A percentile compares a stretch with the other conserved stretches of the same genome.
phyloP scores from a whole-genome alignment of 2,797 vertebrate genomes.

The Acrossocheilus wenchowensis region DNA sequence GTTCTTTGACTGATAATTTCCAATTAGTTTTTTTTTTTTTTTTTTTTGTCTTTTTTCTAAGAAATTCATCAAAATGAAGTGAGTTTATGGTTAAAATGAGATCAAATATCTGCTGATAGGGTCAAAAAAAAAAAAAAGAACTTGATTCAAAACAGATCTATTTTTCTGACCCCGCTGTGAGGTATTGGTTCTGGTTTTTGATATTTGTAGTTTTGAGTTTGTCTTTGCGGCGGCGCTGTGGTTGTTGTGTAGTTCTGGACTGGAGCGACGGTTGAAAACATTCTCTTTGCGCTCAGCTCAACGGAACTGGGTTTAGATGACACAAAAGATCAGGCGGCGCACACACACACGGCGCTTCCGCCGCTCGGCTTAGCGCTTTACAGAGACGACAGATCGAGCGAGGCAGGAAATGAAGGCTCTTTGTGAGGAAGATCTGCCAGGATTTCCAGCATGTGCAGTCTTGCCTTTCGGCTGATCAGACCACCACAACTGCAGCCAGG shows the following conservation, averaged over 20 bases:
- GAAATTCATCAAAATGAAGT: neutral
- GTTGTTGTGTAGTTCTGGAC: conserved; percentile 20
- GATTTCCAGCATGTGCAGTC: conserved; percentile 88
- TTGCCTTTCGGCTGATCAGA: conserved; percentile 85
- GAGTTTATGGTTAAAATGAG: neutral
- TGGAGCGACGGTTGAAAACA: conserved; percentile 46
- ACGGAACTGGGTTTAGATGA: conserved; percentile 55
- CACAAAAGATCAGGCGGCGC: conserved; percentile 60
- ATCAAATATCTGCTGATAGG: neutral
- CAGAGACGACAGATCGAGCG: conserved; percentile 59
- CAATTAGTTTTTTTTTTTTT: too few species aligned
- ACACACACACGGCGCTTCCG: conserved; percentile 55
- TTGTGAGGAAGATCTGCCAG: conserved; percentile 87
- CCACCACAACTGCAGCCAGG: conserved; percentile 86
- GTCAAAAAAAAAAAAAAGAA: neutral
- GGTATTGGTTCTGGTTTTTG: neutral
- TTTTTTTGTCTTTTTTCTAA: too few species aligned
- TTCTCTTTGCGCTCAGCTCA: conserved; percentile 33
- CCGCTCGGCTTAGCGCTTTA: conserved; percentile 45
- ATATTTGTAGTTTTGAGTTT: neutral
- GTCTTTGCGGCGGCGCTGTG: neutral
- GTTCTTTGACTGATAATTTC: too few species aligned
- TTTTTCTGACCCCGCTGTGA: neutral
- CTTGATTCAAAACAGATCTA: neutral
- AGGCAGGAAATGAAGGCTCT: conserved; percentile 86